These are phyloP conservation scores for Corydoras maculifer DNA, from an alignment of 2,113 vertebrate genomes.

Conservation along the genomic window DNA sequence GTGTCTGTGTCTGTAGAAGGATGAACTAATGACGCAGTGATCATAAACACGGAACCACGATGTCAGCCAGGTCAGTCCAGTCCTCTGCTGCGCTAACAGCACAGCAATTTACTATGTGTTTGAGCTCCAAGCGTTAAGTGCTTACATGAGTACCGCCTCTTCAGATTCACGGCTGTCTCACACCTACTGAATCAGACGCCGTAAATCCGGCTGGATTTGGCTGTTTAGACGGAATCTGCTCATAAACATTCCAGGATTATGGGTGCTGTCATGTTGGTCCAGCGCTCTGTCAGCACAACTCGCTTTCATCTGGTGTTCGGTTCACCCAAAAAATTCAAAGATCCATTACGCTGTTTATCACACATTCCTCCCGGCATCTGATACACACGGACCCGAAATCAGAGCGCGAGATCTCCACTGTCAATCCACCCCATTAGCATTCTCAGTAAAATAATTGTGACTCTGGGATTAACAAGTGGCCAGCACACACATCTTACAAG, in stretches of 20 bases:
- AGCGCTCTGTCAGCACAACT: slow-evolving; percentile 1
- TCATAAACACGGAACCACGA: background rate
- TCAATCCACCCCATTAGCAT: too few relatives aligned
- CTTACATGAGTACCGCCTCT: too few relatives aligned
- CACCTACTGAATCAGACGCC: too few relatives aligned
- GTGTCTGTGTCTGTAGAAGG: too few relatives aligned
- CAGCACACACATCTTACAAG: too few relatives aligned
- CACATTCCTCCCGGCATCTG: background rate
- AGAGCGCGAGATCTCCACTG: background rate
- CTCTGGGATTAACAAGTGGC: too few relatives aligned
- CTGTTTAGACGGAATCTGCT: background rate
- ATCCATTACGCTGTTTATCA: slow-evolving; percentile 12
- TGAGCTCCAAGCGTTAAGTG: too few relatives aligned
- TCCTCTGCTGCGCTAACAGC: too few relatives aligned
- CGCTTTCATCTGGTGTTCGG: slow-evolving; percentile 22
- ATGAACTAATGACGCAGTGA: background rate
- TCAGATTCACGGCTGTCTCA: too few relatives aligned
- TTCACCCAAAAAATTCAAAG: slow-evolving; percentile 10
- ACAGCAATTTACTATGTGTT: too few relatives aligned
- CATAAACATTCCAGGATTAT: background rate
- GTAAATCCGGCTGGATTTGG: background rate
- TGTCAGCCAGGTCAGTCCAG: background rate
- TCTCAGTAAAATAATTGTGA: too few relatives aligned
- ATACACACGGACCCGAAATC: background rate
- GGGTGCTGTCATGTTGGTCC: background rate